phyloP scores from a whole-genome alignment of 2,888 invertebrate genomes.

The Aphelenchoides bicaudatus region DNA sequence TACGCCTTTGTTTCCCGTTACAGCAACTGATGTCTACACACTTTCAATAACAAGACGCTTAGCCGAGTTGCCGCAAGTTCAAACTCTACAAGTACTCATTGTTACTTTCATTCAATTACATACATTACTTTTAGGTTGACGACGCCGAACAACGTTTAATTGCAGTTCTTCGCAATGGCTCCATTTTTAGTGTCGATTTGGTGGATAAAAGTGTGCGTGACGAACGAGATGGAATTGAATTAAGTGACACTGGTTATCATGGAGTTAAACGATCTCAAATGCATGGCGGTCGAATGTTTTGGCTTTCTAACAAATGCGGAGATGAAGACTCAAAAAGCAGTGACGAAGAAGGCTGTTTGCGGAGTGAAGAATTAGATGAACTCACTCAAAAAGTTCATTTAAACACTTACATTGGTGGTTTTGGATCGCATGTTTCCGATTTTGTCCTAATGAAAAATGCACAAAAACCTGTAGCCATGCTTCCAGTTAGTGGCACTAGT shows the following conservation, averaged over 20 bases:
- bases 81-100: too few species aligned
- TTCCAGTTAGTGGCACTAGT: conserved; percentile 35
- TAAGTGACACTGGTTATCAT: conserved; percentile 35
- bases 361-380: conserved; percentile 36
- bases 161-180: conserved; percentile 43
- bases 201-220: conserved; percentile 22
- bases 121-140: too few species aligned
- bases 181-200: conserved; percentile 24
- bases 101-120: too few species aligned
- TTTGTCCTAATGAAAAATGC: conserved; percentile 38
- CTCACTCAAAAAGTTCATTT: conserved; percentile 33
- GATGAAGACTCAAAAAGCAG: conserved; percentile 23
- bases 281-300: conserved; percentile 33
- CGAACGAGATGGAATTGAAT: conserved; percentile 27
- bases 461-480: conserved; percentile 34
- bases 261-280: conserved; percentile 27
- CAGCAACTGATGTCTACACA: conserved; percentile 38
- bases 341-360: conserved; percentile 30
- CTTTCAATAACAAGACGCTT: conserved; percentile 35
- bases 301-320: conserved; percentile 37
- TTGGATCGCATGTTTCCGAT: conserved; percentile 26
- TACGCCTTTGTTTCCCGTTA: conserved; percentile 39
- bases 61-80: conserved; percentile 40
- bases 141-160: conserved; percentile 34
- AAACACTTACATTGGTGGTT: conserved; percentile 21